These are phyloP conservation scores for Gastrophryne carolinensis DNA, from an alignment of 2,797 vertebrate species.

Conservation along the genomic window DNA sequence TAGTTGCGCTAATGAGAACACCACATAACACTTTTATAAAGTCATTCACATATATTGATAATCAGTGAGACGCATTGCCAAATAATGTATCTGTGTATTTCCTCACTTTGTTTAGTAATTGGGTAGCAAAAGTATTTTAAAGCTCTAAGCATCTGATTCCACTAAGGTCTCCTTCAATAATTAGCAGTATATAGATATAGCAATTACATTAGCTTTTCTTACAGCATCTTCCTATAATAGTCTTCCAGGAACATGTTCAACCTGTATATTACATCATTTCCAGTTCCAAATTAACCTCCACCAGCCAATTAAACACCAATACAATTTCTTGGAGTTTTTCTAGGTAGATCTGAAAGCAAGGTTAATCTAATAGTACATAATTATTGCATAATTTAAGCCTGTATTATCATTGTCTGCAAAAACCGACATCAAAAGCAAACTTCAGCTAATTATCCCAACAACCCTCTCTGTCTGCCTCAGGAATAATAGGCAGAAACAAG, in stretches of 20 bases:
- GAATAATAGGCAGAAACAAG: not conserved
- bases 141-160: not conserved
- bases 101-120: not conserved
- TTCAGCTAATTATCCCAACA: conserved; percentile 12
- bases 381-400: conserved; percentile 7
- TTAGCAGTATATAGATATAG: not conserved
- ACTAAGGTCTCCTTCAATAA: not conserved
- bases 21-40: too few species aligned
- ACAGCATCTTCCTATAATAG: not conserved
- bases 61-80: not conserved
- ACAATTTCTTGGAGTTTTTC: conserved; percentile 6
- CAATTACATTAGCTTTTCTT: not conserved
- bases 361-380: conserved; percentile 22
- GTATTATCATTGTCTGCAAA: conserved; percentile 6
- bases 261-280: conserved; percentile 17
- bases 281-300: conserved; percentile 17
- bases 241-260: not conserved
- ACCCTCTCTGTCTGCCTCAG: not conserved
- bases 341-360: conserved; percentile 21
- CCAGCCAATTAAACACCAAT: conserved; percentile 17
- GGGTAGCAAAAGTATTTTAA: not conserved
- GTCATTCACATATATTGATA: too few species aligned
- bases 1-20: too few species aligned
- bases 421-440: conserved; percentile 18
- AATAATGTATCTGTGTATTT: not conserved